Percentiles rank a stretch among this genome's conserved stretches.
Conservation (phyloP, 2,888 invertebrate genomes). For the Metellina segmentata region DNA sequence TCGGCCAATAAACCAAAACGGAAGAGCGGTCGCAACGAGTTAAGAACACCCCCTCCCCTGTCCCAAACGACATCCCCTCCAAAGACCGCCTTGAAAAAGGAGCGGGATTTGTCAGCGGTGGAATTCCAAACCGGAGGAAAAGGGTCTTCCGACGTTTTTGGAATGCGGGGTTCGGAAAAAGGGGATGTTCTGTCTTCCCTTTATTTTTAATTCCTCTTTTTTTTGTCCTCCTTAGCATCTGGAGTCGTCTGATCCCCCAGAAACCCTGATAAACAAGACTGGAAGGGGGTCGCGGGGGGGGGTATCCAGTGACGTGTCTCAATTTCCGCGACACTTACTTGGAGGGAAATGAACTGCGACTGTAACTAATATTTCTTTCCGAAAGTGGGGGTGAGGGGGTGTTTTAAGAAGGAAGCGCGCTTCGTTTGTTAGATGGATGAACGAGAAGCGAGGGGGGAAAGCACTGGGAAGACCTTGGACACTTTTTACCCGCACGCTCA, state of each 20-base stretch:
- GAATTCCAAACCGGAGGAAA: not conserved
- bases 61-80: not conserved
- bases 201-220: not conserved
- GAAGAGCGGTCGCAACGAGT: not conserved
- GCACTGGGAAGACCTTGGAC: not conserved
- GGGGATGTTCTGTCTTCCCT: not conserved
- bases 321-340: slow-evolving; percentile 40
- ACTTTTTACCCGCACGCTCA: not conserved
- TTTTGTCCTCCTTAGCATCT: not conserved
- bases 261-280: slow-evolving; percentile 33
- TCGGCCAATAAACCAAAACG: slow-evolving; percentile 24
- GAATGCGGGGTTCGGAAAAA: not conserved
- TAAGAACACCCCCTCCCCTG: not conserved
- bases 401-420: not conserved
- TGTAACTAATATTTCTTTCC: slow-evolving; percentile 41
- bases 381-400: not conserved
- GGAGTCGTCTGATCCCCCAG: not conserved
- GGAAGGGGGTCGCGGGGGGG: not conserved
- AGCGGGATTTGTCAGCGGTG: slow-evolving; percentile 14
- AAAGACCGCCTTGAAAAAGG: not conserved
- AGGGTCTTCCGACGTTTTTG: not conserved
- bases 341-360: slow-evolving; percentile 50
- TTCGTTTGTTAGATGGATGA: not conserved
- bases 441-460: not conserved
- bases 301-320: slow-evolving; percentile 13